Evolutionary conservation across 2,888 invertebrate species (phyloP).

Genomic region (Antheraea yamamai): DNA sequence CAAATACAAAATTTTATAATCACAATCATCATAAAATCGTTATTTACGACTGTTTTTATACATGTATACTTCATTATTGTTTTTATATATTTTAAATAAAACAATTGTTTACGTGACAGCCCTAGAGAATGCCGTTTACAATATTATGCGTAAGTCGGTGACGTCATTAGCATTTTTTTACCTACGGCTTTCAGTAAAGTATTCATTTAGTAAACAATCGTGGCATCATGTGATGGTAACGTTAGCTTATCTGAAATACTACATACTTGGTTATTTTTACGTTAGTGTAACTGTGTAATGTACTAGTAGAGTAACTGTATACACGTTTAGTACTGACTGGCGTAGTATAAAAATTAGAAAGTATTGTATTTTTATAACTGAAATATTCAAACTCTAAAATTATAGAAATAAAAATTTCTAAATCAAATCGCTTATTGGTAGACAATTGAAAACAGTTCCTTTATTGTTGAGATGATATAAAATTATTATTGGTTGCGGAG

Average conservation of each 20-base stretch:
- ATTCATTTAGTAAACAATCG: slow-evolving; percentile 14
- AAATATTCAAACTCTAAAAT: background rate
- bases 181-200: slow-evolving; percentile 15
- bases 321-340: background rate
- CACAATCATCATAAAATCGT: too few species aligned
- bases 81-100: background rate
- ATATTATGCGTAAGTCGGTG: slow-evolving; percentile 18
- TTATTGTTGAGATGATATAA: background rate
- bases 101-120: background rate
- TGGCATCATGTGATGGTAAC: slow-evolving; percentile 7
- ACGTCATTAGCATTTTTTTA: slow-evolving; percentile 17
- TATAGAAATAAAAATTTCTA: background rate
- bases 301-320: background rate
- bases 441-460: background rate
- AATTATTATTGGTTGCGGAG: too few species aligned
- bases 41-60: background rate
- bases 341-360: background rate
- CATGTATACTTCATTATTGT: background rate
- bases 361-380: background rate
- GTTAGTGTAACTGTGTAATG: too few species aligned
- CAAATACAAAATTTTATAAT: too few species aligned
- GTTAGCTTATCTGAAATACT: slow-evolving; percentile 7
- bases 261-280: slow-evolving; percentile 4
- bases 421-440: background rate
- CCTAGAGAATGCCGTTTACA: slow-evolving; percentile 4